These are phyloP conservation scores for Zhuqinia jingwanae DNA, from an alignment of 2,888 invertebrate genomes.

Conservation along the genomic window DNA sequence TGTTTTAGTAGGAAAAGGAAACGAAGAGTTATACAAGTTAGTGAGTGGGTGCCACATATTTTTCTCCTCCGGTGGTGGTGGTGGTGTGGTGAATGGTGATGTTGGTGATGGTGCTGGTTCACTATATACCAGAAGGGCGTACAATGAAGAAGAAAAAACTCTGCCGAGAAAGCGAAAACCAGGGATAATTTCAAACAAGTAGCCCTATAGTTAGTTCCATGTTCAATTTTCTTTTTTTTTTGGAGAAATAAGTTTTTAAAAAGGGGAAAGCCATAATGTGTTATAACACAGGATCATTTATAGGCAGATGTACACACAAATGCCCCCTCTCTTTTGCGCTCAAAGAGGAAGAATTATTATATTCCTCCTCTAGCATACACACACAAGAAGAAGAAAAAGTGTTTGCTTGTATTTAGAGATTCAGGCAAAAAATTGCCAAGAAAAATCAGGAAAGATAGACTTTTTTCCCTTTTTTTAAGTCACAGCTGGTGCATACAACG, in stretches of 20 bases:
- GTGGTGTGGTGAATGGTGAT: too few species aligned
- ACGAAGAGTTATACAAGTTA: slow-evolving; percentile 24
- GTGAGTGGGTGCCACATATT: slow-evolving; percentile 53
- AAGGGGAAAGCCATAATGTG: slow-evolving; percentile 38
- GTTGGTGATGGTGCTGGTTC: neutral
- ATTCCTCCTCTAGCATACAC: slow-evolving; percentile 40
- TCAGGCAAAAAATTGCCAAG: slow-evolving; percentile 61
- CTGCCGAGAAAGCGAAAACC: neutral
- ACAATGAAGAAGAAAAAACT: too few species aligned
- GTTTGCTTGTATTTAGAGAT: neutral
- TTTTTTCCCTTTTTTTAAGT: slow-evolving; percentile 55
- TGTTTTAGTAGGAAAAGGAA: neutral
- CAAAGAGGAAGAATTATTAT: slow-evolving; percentile 26
- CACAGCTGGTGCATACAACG: slow-evolving; percentile 49
- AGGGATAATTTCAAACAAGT: slow-evolving; percentile 35
- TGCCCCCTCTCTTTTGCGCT: neutral
- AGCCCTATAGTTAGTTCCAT: too few species aligned
- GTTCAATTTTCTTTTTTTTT: slow-evolving; percentile 42
- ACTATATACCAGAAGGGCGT: too few species aligned
- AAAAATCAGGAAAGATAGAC: slow-evolving; percentile 67
- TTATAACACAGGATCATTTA: slow-evolving; percentile 23
- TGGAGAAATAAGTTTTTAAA: slow-evolving; percentile 42
- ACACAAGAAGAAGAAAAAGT: neutral
- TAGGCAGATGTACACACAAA: neutral
- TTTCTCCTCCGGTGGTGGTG: slow-evolving; percentile 24